Percentiles rank a stretch among this genome's conserved stretches.
Conservation (phyloP, 2,113 vertebrate genomes). For the Zosterops japonicus region DNA sequence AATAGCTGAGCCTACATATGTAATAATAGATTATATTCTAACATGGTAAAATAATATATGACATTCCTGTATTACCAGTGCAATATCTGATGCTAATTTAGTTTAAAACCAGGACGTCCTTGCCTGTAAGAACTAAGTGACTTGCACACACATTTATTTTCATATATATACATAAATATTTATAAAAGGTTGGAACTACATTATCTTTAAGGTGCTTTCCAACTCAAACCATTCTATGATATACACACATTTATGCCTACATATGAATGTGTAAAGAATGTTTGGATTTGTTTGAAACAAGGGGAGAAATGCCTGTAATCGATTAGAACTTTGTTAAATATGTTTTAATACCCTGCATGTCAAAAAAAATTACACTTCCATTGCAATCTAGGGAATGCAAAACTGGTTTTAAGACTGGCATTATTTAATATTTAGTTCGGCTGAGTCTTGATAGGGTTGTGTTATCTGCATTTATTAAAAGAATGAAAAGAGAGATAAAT, state of each 20-base stretch:
- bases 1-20: neutral
- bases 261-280: neutral
- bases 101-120: neutral
- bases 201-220: neutral
- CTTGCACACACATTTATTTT: neutral
- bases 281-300: neutral
- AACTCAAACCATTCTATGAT: neutral
- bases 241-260: too few relatives aligned
- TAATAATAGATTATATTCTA: neutral
- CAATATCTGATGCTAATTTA: neutral
- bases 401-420: neutral
- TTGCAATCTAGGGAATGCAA: neutral
- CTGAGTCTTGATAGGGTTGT: neutral
- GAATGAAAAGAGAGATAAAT: neutral
- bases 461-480: neutral
- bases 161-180: accelerated
- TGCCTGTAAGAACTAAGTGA: neutral
- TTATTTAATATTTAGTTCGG: neutral
- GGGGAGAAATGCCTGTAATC: neutral
- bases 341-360: neutral
- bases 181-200: neutral
- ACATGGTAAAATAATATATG: neutral
- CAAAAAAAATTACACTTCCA: neutral
- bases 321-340: neutral
- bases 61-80: neutral